Evolutionary conservation across 2,888 invertebrate species (phyloP), one percentile per base, ranked within the genome.

Genomic region (Trilocha varians): DNA sequence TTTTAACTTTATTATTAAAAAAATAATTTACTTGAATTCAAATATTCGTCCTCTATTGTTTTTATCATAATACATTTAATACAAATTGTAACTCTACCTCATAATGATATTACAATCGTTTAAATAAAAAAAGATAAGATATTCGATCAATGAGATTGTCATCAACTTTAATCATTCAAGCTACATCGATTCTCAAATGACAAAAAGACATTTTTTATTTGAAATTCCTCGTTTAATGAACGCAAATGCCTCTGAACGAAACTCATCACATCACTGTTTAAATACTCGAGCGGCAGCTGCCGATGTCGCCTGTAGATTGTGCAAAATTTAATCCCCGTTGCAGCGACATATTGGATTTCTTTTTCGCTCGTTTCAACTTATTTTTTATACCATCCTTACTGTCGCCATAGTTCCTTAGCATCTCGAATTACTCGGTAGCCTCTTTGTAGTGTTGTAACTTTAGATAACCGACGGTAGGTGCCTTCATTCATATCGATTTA

Each of bases 361-460:
- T 74, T 71, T 63, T 61, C 77, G 75, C 69, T 79, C 78, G 75
- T 79, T 78, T 74, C 75, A 70, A 70, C 68, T 56, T 69, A 51
- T 77, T 80, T 80, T 76, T 72, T 73, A 70, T 64, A 55, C 72
- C 68, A 74, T 72, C 64, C 73, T 70, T 65, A 73, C 72, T 78
- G 79, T 84, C 83, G 77, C 79, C 68, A 75, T 72, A 72, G 78
- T 75, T 78, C 77, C 75, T 75, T 62, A 62, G 62, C 53, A 50
- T 74, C 75, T 85, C 83, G 51, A 64, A 71, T 85, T 85, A 75
- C 85, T 78, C 70, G 74, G 84, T 82, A 82, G 83, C 73, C 60
- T 74, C 78, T 78, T 75, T 76, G 71, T 68, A 63, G 62, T 64
- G 62, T 55, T 67, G 75, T 68, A 70, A 77, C 68, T 64, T 70